phyloP scores from a whole-genome alignment of 2,797 vertebrate species.

The Ibycter americanus region DNA sequence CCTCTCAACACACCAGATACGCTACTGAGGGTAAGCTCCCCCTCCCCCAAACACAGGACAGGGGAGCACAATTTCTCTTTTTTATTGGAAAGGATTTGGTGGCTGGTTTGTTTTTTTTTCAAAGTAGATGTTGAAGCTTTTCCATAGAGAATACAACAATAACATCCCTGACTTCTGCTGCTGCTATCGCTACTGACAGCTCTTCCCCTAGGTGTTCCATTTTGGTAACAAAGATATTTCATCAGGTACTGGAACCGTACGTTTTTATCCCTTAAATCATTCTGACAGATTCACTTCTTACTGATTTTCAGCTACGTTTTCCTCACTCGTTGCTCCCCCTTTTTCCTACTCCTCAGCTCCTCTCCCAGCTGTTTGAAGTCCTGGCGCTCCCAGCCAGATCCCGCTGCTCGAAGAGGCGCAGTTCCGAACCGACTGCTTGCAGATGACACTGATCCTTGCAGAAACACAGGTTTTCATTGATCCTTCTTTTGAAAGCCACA shows the following conservation, averaged over 20 bases:
- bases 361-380: background rate
- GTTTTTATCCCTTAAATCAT: background rate
- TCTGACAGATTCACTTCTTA: background rate
- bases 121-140: background rate
- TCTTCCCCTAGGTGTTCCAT: background rate
- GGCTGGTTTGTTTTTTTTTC: background rate
- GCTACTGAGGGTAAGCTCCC: background rate
- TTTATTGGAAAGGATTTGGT: background rate
- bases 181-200: background rate
- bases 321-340: background rate
- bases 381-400: background rate
- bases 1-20: background rate
- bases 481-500: background rate
- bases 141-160: background rate
- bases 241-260: background rate
- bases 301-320: background rate
- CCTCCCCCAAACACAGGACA: background rate
- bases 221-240: background rate
- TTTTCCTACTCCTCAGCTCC: background rate
- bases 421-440: background rate
- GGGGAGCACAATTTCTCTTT: background rate
- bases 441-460: background rate
- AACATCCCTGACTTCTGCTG: background rate
- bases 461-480: background rate
- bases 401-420: background rate